Evolutionary conservation across 2,797 vertebrate species (phyloP).

Genomic region (Propithecus perrieri): DNA sequence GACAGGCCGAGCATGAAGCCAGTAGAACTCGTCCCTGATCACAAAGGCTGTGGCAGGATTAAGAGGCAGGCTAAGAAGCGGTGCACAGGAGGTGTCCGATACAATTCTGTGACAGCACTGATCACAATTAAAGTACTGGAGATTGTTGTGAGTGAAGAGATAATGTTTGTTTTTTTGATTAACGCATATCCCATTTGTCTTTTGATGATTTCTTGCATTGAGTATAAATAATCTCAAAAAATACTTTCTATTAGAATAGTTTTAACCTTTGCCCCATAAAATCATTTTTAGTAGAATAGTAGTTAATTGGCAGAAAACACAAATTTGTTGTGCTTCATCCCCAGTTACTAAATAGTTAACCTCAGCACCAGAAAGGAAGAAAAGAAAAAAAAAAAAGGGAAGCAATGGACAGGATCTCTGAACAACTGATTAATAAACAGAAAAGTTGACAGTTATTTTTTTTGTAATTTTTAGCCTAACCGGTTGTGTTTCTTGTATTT

Average conservation of each 20-base stretch:
- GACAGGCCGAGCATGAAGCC: neutral
- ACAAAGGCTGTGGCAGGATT: neutral
- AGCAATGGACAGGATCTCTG: neutral
- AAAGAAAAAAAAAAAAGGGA: neutral
- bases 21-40: neutral
- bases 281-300: neutral
- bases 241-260: neutral
- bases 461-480: neutral
- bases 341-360: neutral
- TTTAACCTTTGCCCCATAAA: neutral
- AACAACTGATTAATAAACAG: neutral
- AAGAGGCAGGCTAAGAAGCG: neutral
- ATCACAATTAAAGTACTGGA: neutral
- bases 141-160: neutral
- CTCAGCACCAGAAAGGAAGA: neutral
- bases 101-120: neutral
- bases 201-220: neutral
- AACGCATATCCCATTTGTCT: neutral
- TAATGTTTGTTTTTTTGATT: neutral
- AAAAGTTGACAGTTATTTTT: neutral
- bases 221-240: neutral
- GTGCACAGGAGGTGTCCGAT: neutral
- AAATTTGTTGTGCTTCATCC: neutral
- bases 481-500: neutral
- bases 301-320: neutral